Conservation (phyloP, 2,888 invertebrate genomes). For the Tridacna gigas region DNA sequence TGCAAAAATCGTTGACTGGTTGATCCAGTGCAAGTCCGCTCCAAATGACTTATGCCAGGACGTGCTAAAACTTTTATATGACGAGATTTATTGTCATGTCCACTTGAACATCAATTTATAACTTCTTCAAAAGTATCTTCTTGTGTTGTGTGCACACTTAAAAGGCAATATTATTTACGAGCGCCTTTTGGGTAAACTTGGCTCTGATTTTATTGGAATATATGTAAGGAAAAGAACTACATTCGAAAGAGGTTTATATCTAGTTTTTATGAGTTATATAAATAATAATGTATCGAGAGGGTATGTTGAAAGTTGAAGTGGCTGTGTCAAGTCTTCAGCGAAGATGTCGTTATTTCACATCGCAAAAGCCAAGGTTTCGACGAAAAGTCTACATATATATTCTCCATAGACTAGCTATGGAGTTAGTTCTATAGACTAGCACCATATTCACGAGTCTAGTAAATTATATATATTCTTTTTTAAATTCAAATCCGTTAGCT, state of each 20-base stretch:
- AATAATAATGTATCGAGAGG: not conserved
- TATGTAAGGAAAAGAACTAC: not conserved
- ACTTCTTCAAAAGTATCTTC: slow-evolving; percentile 19
- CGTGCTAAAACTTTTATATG: slow-evolving; percentile 31
- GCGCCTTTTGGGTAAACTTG: not conserved
- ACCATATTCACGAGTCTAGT: no score
- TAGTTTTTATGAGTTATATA: not conserved
- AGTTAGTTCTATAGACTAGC: no score
- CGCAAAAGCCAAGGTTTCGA: no score
- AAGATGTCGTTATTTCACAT: no score
- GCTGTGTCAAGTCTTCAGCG: no score
- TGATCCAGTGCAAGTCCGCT: not conserved
- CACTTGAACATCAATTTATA: slow-evolving; percentile 17
- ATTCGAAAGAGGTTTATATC: not conserved
- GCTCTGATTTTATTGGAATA: not conserved
- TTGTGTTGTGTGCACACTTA: slow-evolving; percentile 7
- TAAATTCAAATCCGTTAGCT: no score
- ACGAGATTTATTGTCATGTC: slow-evolving; percentile 10
- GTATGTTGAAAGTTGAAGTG: no score
- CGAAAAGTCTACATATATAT: no score
- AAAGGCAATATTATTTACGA: slow-evolving; percentile 13
- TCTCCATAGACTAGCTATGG: no score
- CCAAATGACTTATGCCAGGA: not conserved
- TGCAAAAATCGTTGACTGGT: not conserved
- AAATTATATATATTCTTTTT: no score